phyloP scores from a whole-genome alignment of 2,113 vertebrate species.

The Barbus barbus region DNA sequence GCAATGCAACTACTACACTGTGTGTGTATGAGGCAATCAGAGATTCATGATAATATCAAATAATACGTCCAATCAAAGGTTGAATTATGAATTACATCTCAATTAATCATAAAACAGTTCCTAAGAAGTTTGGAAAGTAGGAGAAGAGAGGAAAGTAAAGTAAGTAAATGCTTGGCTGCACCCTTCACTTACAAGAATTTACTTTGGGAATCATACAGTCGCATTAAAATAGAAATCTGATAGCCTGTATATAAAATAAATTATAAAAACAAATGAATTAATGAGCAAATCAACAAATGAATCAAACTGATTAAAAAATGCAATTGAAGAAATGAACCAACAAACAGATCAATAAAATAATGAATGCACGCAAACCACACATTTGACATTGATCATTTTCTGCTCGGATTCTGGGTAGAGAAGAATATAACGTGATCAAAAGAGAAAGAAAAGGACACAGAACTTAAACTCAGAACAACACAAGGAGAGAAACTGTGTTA shows the following conservation, averaged over 20 bases:
- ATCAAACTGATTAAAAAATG: background rate
- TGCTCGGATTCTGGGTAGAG: background rate
- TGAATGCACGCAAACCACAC: background rate
- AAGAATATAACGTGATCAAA: background rate
- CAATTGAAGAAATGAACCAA: background rate
- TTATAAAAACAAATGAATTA: background rate
- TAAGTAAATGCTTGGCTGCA: background rate
- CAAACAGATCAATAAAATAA: background rate
- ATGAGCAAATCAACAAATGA: no score
- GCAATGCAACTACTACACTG: background rate
- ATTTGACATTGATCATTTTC: background rate
- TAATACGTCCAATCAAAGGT: background rate
- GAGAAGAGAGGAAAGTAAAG: background rate
- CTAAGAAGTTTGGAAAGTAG: background rate
- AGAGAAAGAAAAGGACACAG: background rate
- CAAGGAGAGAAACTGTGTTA: conserved; percentile 56
- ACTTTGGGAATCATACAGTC: background rate
- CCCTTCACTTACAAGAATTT: background rate
- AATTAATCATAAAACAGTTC: background rate
- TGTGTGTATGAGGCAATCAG: background rate
- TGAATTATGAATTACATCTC: background rate
- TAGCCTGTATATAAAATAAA: background rate
- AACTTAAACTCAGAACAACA: conserved; percentile 44
- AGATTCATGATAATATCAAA: conserved; percentile 2
- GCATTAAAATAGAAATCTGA: background rate